Conservation (phyloP, 2,888 invertebrate species). For the Gasteruption jaculator region DNA sequence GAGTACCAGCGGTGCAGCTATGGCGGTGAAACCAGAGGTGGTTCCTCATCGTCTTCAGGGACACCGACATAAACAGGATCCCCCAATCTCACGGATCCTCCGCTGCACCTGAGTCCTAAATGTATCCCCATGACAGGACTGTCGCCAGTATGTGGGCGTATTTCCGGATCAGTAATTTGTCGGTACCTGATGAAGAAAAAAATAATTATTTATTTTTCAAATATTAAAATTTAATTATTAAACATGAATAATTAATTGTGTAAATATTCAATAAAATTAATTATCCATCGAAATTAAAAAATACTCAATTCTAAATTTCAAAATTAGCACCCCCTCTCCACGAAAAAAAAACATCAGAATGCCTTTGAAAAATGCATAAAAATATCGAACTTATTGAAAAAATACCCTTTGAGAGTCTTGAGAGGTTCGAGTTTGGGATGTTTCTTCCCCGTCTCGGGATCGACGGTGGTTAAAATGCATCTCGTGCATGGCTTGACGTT, state of each 20-base stretch:
- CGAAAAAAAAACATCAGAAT: background rate
- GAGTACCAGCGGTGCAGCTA: slow-evolving; percentile 47
- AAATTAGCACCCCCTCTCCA: background rate
- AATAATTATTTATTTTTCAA: background rate
- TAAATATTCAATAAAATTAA: background rate
- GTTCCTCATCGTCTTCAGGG: slow-evolving; percentile 27
- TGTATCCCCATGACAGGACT: slow-evolving; percentile 57
- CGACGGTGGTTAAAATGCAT: slow-evolving; percentile 69
- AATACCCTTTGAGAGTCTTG: slow-evolving; percentile 63
- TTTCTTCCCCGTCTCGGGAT: slow-evolving; percentile 63
- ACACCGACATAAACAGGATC: slow-evolving; percentile 55
- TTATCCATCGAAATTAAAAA: background rate
- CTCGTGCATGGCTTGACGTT: slow-evolving; percentile 65
- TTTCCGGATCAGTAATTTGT: slow-evolving; percentile 41
- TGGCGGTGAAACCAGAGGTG: slow-evolving; percentile 30
- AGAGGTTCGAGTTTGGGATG: slow-evolving; percentile 61
- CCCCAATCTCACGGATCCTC: slow-evolving; percentile 50
- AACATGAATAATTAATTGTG: background rate
- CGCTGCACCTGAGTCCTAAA: slow-evolving; percentile 50
- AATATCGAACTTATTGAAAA: too few relatives aligned
- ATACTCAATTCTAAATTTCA: slow-evolving; percentile 3
- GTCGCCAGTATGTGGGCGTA: slow-evolving; percentile 39
- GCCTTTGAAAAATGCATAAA: background rate
- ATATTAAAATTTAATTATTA: background rate
- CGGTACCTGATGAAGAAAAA: slow-evolving; percentile 49